Conservation (phyloP, 2,888 invertebrate genomes). For the Athalia cordata region DNA sequence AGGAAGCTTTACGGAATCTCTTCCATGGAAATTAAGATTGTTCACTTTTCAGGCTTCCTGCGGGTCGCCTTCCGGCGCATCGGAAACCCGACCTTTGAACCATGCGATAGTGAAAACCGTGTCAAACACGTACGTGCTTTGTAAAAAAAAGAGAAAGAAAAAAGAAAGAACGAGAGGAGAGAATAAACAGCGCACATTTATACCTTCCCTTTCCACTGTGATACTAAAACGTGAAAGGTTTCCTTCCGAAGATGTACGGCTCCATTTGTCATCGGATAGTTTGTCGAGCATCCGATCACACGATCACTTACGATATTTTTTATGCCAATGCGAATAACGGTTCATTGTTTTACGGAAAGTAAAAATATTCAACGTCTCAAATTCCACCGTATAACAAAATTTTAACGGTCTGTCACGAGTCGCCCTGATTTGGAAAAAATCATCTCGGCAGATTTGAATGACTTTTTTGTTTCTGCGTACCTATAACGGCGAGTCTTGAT, state of each 20-base stretch:
- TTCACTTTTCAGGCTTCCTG: conserved; percentile 1
- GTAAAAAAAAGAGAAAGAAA: not conserved
- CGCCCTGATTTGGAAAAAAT: no score
- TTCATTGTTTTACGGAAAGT: not conserved
- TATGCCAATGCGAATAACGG: not conserved
- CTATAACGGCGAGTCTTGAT: not conserved
- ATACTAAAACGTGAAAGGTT: conserved; percentile 1
- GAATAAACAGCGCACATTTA: not conserved
- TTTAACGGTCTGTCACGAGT: no score
- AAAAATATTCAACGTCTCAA: not conserved
- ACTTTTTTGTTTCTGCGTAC: not conserved
- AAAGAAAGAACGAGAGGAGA: conserved; percentile 12
- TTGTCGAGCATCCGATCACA: not conserved
- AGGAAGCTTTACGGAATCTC: not conserved
- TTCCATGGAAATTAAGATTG: not conserved
- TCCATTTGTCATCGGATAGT: conserved; percentile 28
- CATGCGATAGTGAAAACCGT: conserved; percentile 2
- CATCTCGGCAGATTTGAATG: no score
- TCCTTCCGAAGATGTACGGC: conserved; percentile 15
- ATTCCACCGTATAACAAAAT: no score
- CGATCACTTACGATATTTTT: not conserved
- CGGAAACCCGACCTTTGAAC: conserved; percentile 18
- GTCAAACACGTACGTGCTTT: not conserved
- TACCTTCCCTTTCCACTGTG: not conserved
- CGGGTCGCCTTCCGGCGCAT: conserved; percentile 23